Evolutionary conservation across 2,797 vertebrate species (phyloP), one percentile per base, ranked within the genome.

Genomic region (Botia almorhae): DNA sequence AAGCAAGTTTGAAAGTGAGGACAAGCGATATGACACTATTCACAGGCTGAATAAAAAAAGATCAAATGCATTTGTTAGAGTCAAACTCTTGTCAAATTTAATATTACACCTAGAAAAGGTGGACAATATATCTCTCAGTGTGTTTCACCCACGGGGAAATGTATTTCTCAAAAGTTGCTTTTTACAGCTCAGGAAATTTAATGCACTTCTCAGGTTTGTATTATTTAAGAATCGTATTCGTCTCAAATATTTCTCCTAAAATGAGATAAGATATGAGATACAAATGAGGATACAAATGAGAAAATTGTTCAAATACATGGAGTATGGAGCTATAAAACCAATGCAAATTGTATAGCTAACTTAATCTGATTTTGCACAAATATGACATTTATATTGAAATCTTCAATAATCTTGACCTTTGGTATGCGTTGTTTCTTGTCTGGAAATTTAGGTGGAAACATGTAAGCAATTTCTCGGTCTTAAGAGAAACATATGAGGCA

Each of bases 81-180:
- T 69, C 17, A 78, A 69, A 58, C 19, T 29, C 19, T 58, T 2
- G 1, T 46, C 36, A 69, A 69, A 61, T 43, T 14, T 7, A 69
- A 78, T 61, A 69, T 61, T 33, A 61, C 55, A 77, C 64, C 75
- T 29, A 33, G 21, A 56, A 76, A 46, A 58, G 12, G 39, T 69
- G 55, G 55, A 69, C 53, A 8, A 6, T 21, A 7, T 69, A 33
- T 69, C 61, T 33, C 39, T 69, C 17, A 61, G 21, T 8, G 39
- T 50, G 53, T 64, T 69, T 77, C 39, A 33, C 33, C 7, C 19
- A 8, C 0, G 13, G 7, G 10, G 14, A 14, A 7, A 1, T 39
- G 5, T 39, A 61, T 5, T 33, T 33, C 33, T 33, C 3, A 33
- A 33, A 33, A 5, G 33, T 33, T 33, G 33, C 4, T 61, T 10